Conservation (phyloP, 1,140 invertebrate genomes). For the Camponotus pennsylvanicus region DNA sequence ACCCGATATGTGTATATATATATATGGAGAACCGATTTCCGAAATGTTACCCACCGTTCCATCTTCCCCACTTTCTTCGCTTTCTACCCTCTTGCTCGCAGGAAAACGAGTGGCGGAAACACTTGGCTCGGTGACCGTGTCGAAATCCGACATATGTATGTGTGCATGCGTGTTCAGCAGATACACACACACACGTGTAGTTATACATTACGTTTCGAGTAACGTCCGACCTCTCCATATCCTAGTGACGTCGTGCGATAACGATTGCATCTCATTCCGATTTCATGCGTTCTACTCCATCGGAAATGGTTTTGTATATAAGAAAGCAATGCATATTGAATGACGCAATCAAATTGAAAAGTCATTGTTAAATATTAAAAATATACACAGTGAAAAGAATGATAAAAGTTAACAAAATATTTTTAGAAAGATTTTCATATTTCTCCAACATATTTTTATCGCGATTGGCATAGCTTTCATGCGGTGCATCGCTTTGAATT, state of each 20-base stretch:
- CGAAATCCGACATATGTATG: slow-evolving; percentile 32
- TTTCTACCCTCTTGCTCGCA: not conserved
- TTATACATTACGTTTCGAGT: slow-evolving; percentile 21
- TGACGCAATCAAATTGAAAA: not conserved
- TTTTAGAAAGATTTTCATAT: no score
- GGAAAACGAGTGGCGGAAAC: slow-evolving; percentile 44
- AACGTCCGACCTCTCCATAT: slow-evolving; percentile 21
- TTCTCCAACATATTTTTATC: not conserved
- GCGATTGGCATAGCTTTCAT: not conserved
- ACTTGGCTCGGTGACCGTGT: slow-evolving; percentile 40
- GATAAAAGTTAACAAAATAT: not conserved
- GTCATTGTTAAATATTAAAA: not conserved
- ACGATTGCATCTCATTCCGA: slow-evolving; percentile 35
- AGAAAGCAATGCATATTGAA: slow-evolving; percentile 6
- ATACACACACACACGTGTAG: not conserved
- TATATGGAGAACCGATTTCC: slow-evolving; percentile 10
- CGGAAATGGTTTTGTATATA: slow-evolving; percentile 12
- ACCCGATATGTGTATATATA: slow-evolving; percentile 4
- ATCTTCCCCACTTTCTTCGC: slow-evolving; percentile 17
- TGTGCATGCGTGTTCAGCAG: slow-evolving; percentile 5
- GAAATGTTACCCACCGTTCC: slow-evolving; percentile 14
- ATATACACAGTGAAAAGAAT: not conserved
- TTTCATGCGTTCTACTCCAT: slow-evolving; percentile 23
- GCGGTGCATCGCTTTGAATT: not conserved
- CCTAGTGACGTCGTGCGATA: slow-evolving; percentile 6